phyloP scores from a whole-genome alignment of 2,113 vertebrate genomes.

The Neogale vison region DNA sequence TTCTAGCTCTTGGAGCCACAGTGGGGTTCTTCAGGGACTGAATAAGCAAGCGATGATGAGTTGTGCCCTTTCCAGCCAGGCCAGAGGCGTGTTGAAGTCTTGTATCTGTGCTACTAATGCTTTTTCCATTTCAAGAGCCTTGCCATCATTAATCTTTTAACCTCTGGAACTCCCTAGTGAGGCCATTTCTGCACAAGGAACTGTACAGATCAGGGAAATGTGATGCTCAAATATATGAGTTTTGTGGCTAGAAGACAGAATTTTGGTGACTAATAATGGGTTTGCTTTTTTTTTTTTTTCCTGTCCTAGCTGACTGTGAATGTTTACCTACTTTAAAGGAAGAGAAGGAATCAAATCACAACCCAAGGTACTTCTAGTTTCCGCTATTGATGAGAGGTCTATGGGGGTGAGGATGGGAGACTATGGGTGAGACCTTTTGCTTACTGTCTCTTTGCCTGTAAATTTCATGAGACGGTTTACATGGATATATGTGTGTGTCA shows the following conservation, averaged over 20 bases:
- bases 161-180: not conserved
- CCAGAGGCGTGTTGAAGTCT: not conserved
- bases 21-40: not conserved
- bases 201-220: not conserved
- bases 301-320: constrained; percentile 81
- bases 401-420: not conserved
- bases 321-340: constrained; percentile 87
- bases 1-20: not conserved
- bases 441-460: not conserved
- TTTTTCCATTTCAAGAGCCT: not conserved
- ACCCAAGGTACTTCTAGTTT: constrained; percentile 81
- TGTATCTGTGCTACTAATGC: not conserved
- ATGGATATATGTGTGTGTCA: not conserved
- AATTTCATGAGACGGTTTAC: not conserved
- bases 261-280: constrained; percentile 43
- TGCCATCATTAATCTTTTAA: not conserved
- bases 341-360: constrained; percentile 86
- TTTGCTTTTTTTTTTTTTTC: constrained; percentile 41
- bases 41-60: not conserved
- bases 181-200: not conserved
- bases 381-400: not conserved
- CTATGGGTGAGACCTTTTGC: fast-evolving
- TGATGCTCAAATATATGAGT: not conserved
- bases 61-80: not conserved
- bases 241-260: not conserved